phyloP scores from a whole-genome alignment of 2,888 invertebrate species.

The Platycheirus rosarum region DNA sequence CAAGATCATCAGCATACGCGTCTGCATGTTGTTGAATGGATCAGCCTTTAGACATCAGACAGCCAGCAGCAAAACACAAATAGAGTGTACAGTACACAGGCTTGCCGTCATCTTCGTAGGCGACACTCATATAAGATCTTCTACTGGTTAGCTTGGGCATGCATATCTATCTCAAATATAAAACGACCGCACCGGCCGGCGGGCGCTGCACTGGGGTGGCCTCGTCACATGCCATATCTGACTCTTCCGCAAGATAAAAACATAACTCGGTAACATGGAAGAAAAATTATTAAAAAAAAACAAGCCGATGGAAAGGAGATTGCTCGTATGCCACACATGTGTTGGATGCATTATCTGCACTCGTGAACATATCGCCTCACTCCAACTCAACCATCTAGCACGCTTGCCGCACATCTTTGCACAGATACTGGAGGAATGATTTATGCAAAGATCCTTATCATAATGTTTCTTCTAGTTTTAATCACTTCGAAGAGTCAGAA shows the following conservation, averaged over 20 bases:
- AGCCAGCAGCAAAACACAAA: conserved; percentile 31
- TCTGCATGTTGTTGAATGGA: conserved; percentile 32
- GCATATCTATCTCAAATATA: conserved; percentile 47
- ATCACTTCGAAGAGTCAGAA: conserved; percentile 33
- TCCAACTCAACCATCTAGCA: conserved; percentile 46
- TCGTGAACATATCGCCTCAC: conserved; percentile 53
- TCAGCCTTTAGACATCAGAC: conserved; percentile 30
- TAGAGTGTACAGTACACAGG: conserved; percentile 8
- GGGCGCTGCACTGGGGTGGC: conserved; percentile 65
- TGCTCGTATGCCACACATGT: conserved; percentile 65
- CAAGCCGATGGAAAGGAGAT: conserved; percentile 59
- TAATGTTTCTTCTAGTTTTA: conserved; percentile 64
- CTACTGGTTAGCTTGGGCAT: background rate
- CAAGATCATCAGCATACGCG: conserved; percentile 55
- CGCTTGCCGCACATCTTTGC: no score
- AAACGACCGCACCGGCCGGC: conserved; percentile 40
- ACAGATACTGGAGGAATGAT: conserved; percentile 53
- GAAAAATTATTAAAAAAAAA: conserved; percentile 24
- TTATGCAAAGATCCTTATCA: conserved; percentile 65
- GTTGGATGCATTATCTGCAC: conserved; percentile 63
- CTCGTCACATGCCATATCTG: conserved; percentile 72
- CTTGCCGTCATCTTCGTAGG: conserved; percentile 35
- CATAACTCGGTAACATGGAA: conserved; percentile 60
- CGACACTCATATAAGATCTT: conserved; percentile 54
- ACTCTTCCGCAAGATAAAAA: conserved; percentile 73